Percentiles rank a stretch among this genome's conserved stretches.
phyloP scores from a whole-genome alignment of 35 echinoderm and acorn worm genomes.

The Apostichopus japonicus region DNA sequence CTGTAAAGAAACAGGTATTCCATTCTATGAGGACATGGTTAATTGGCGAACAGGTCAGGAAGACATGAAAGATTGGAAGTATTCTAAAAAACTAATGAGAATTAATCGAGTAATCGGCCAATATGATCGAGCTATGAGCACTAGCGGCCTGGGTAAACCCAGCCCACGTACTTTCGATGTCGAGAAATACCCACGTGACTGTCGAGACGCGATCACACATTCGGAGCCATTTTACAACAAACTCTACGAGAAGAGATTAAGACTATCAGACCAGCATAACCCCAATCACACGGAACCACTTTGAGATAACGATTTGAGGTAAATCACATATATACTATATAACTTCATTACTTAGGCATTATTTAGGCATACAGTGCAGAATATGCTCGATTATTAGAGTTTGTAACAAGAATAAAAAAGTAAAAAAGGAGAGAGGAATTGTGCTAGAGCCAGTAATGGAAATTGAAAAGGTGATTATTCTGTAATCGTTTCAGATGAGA shows the following conservation, averaged over 20 bases:
- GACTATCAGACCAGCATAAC: neutral
- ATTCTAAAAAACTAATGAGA: slow-evolving; percentile 50
- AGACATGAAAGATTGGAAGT: slow-evolving; percentile 42
- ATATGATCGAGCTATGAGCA: slow-evolving; percentile 45
- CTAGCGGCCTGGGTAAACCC: slow-evolving; percentile 25
- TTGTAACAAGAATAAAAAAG: too few species aligned
- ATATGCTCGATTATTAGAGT: too few species aligned
- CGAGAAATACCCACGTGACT: slow-evolving; percentile 6
- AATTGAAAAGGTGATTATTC: too few species aligned
- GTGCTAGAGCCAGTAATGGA: too few species aligned
- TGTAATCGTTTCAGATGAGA: too few species aligned
- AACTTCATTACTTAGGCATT: too few species aligned
- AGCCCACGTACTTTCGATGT: slow-evolving; percentile 5
- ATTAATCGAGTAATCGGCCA: slow-evolving; percentile 22
- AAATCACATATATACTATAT: too few species aligned
- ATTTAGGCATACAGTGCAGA: too few species aligned
- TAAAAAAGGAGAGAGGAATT: too few species aligned
- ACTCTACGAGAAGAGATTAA: slow-evolving; percentile 31
- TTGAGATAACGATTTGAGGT: too few species aligned
- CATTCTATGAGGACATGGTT: slow-evolving; percentile 51
- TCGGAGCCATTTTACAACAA: slow-evolving; percentile 43
- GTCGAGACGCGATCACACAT: slow-evolving; percentile 23
- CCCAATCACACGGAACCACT: too few species aligned
- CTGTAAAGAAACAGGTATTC: slow-evolving; percentile 74
- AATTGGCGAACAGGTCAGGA: slow-evolving; percentile 41